Evolutionary conservation across 2,888 invertebrate species (phyloP).

Genomic region (Podotricha telesiphe): DNA sequence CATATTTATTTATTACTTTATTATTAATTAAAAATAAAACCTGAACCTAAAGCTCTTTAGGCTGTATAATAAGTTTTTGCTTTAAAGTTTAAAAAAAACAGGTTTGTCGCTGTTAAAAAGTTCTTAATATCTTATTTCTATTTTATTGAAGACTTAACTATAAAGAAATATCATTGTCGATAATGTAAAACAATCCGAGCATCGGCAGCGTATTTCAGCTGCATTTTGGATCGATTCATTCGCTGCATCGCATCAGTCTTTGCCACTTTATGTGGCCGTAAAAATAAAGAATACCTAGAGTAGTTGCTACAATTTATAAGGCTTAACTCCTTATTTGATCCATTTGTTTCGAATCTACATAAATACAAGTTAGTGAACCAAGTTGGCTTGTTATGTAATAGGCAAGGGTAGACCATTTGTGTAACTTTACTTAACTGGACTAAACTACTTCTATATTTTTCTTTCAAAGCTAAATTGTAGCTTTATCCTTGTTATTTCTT

Average conservation of each 20-base stretch:
- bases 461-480: conserved; percentile 2
- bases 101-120: background rate
- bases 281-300: conserved; percentile 25
- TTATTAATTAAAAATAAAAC: too few species aligned
- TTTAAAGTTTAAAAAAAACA: too few species aligned
- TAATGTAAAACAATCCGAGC: conserved; percentile 20
- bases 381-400: conserved; percentile 17
- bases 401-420: background rate
- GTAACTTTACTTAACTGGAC: conserved; percentile 1
- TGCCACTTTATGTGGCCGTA: conserved; percentile 29
- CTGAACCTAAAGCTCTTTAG: too few species aligned
- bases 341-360: background rate
- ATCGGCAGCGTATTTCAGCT: conserved; percentile 12
- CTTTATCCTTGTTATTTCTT: background rate
- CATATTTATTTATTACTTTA: too few species aligned
- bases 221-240: conserved; percentile 30
- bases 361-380: conserved; percentile 3
- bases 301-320: conserved; percentile 6
- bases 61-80: too few species aligned
- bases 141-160: background rate
- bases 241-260: conserved; percentile 29
- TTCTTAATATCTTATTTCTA: background rate
- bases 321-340: background rate
- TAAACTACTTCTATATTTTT: background rate
- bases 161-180: background rate